Conservation (phyloP, 2,888 invertebrate species). For the Drosophila ustulata region DNA sequence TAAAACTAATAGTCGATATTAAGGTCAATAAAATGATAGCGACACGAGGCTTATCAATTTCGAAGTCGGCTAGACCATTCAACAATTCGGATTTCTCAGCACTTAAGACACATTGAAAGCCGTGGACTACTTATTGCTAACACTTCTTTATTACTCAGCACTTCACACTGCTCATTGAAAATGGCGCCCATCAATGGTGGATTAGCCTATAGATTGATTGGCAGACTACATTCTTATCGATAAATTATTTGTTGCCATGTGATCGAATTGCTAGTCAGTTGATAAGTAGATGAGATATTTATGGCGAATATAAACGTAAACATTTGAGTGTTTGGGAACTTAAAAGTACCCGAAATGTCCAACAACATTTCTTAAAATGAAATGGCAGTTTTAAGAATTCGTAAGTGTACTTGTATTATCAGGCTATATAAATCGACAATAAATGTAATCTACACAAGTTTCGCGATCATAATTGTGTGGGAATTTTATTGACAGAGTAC, state of each 20-base stretch:
- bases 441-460: constrained; percentile 4
- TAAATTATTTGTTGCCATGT: constrained; percentile 40
- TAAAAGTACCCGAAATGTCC: constrained; percentile 25
- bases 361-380: background rate
- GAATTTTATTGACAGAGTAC: constrained; percentile 39
- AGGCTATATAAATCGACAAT: constrained; percentile 11
- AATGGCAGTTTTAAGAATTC: constrained; percentile 10
- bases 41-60: constrained; percentile 15
- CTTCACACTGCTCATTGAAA: constrained; percentile 2
- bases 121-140: background rate
- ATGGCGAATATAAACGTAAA: constrained; percentile 19
- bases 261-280: constrained; percentile 23
- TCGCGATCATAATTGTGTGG: constrained; percentile 11
- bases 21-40: constrained; percentile 32
- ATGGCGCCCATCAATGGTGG: constrained; percentile 44
- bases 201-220: constrained; percentile 25
- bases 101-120: constrained; percentile 2
- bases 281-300: constrained; percentile 47
- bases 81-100: background rate
- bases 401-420: constrained; percentile 17
- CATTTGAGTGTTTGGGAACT: background rate
- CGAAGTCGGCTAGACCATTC: background rate
- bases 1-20: constrained; percentile 27
- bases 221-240: constrained; percentile 25
- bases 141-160: constrained; percentile 5